These are phyloP conservation scores for Drosophila flavopinicola DNA, from an alignment of 2,888 invertebrate species.

Conservation along the genomic window DNA sequence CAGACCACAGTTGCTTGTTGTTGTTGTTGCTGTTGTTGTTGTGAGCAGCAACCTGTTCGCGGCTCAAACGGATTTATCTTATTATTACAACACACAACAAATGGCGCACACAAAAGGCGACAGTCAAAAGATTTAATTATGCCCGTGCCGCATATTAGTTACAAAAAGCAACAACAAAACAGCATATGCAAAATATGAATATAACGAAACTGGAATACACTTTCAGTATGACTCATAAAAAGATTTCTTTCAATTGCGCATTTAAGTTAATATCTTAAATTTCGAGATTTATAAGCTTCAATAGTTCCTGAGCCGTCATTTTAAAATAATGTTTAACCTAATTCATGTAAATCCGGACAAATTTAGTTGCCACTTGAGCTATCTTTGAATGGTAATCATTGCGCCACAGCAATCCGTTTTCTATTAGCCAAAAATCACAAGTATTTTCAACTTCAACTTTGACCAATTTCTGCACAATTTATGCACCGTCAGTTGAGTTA, in stretches of 20 bases:
- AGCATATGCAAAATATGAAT: not conserved
- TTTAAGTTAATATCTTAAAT: too few species aligned
- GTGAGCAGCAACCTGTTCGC: constrained; percentile 69
- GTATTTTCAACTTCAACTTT: not conserved
- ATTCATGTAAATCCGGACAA: too few species aligned
- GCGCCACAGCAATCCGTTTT: not conserved
- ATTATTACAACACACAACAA: constrained; percentile 70
- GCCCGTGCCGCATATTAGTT: constrained; percentile 70
- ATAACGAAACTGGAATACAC: constrained; percentile 18
- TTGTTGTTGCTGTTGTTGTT: too few species aligned
- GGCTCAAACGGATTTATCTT: constrained; percentile 71
- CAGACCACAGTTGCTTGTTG: constrained; percentile 27
- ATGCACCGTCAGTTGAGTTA: constrained; percentile 2
- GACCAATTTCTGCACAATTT: constrained; percentile 9
- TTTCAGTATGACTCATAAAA: constrained; percentile 1
- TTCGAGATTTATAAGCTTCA: too few species aligned
- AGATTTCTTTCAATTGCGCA: too few species aligned
- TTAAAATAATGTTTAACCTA: too few species aligned
- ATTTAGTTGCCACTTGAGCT: not conserved
- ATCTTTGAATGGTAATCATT: not conserved
- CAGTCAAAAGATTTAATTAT: constrained; percentile 74
- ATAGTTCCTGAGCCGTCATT: too few species aligned
- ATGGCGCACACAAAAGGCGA: constrained; percentile 52
- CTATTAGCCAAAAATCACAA: not conserved
- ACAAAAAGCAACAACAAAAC: constrained; percentile 33